These are phyloP conservation scores for Pristionchus japonicus DNA, from an alignment of 2,888 invertebrate species.

Conservation along the genomic window DNA sequence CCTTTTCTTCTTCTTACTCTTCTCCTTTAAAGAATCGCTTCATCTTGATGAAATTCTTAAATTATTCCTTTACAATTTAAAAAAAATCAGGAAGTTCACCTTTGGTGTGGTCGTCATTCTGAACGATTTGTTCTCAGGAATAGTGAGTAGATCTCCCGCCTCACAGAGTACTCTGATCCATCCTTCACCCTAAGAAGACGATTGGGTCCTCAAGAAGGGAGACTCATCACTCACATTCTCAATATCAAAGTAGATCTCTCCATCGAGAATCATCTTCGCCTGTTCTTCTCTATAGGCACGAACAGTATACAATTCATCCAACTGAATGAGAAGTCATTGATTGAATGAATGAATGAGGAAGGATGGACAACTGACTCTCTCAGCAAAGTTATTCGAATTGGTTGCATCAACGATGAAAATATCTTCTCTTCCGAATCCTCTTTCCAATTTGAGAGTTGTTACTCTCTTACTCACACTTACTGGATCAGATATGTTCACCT, in stretches of 20 bases:
- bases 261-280: conserved; percentile 21
- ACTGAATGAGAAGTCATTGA: not conserved
- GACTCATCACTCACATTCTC: not conserved
- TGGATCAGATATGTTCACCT: conserved; percentile 32
- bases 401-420: conserved; percentile 39
- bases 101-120: conserved; percentile 39
- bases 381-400: not conserved
- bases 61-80: not conserved
- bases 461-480: conserved; percentile 19
- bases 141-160: conserved; percentile 24
- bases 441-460: conserved; percentile 39
- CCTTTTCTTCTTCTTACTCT: not conserved
- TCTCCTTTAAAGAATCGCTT: conserved; percentile 38
- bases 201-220: not conserved
- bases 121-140: not conserved
- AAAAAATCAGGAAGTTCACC: not conserved
- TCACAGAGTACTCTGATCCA: conserved; percentile 36
- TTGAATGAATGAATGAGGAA: not conserved
- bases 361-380: not conserved
- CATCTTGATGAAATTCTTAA: conserved; percentile 42
- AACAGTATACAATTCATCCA: not conserved
- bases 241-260: conserved; percentile 38
- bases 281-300: not conserved
- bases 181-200: not conserved
- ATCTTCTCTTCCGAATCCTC: conserved; percentile 24